Evolutionary conservation across 2,113 vertebrate genomes (phyloP).

Genomic region (Hyaena hyaena): DNA sequence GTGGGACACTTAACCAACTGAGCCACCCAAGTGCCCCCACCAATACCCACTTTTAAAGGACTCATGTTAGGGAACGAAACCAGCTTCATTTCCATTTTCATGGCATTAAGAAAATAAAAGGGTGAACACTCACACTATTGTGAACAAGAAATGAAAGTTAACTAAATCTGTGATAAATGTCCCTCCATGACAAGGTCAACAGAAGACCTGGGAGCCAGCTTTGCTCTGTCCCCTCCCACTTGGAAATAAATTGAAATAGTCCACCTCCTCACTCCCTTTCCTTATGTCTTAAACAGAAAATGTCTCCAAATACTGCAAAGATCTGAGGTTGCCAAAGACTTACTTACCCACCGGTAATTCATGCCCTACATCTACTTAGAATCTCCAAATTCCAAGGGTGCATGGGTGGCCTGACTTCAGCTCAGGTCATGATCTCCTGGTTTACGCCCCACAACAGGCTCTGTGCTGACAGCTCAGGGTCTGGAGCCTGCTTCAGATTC

Average conservation of each 20-base stretch:
- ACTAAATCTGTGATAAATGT: background rate
- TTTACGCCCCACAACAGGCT: too few species aligned
- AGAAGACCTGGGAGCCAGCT: background rate
- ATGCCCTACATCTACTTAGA: background rate
- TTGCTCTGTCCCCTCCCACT: background rate
- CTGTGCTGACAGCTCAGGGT: too few species aligned
- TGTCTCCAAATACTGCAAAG: background rate
- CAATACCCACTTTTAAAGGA: background rate
- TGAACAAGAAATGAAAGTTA: background rate
- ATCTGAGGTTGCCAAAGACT: background rate
- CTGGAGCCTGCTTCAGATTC: too few species aligned
- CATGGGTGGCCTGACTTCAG: too few species aligned
- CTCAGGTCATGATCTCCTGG: too few species aligned
- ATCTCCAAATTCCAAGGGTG: background rate
- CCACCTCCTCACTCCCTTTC: accelerated
- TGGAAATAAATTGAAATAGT: background rate
- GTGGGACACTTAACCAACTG: background rate
- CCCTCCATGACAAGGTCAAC: background rate
- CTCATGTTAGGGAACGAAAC: background rate
- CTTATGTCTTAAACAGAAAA: background rate
- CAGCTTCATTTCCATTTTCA: background rate
- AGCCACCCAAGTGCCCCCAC: background rate
- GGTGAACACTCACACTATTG: background rate
- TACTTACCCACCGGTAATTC: background rate
- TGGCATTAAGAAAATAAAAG: background rate